phyloP scores from a whole-genome alignment of 2,888 invertebrate genomes.

The Eristalis arbustorum region DNA sequence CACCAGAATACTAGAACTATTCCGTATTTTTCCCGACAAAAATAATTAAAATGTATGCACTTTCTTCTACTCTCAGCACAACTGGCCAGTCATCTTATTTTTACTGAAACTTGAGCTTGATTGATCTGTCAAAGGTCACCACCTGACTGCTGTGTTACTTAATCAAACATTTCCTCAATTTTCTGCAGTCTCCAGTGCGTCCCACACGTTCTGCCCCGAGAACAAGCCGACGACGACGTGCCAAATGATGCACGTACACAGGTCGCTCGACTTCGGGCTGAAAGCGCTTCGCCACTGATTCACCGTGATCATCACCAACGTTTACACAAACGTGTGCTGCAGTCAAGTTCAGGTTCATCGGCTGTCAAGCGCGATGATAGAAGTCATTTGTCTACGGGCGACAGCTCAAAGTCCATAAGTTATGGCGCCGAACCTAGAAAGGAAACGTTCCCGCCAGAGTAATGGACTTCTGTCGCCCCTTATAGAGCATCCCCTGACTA shows the following conservation, averaged over 20 bases:
- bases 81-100: not conserved
- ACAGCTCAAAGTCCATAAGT: constrained; percentile 24
- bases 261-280: not conserved
- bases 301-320: not conserved
- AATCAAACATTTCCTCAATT: not conserved
- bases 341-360: not conserved
- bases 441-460: constrained; percentile 20
- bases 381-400: not conserved
- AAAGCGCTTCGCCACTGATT: not conserved
- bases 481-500: not conserved
- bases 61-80: not conserved
- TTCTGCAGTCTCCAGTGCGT: not conserved
- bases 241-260: not conserved
- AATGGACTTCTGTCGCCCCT: not conserved
- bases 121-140: not conserved
- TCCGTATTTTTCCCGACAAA: not conserved
- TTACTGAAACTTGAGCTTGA: not conserved
- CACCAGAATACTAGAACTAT: too few species aligned
- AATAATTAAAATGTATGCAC: not conserved
- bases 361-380: not conserved
- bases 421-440: constrained; percentile 15
- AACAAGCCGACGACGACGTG: not conserved
- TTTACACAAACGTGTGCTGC: not conserved
- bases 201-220: not conserved
- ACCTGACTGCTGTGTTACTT: not conserved